These are phyloP conservation scores for Thymelicus acteon DNA, from an alignment of 2,888 invertebrate species.

Conservation along the genomic window DNA sequence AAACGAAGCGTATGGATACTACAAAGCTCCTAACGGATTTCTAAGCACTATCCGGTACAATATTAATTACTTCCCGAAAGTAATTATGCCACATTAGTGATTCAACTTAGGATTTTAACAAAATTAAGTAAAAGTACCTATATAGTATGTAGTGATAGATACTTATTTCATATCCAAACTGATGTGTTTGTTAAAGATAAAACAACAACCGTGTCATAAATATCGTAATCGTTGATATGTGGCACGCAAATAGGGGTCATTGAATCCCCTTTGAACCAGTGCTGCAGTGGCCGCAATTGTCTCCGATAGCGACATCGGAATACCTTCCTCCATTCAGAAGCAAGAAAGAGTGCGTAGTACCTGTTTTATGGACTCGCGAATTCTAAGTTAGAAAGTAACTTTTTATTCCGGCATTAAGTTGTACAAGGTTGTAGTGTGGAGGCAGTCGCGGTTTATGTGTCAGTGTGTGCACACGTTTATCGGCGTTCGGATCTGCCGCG, in stretches of 20 bases:
- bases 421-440: constrained; percentile 59
- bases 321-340: constrained; percentile 17
- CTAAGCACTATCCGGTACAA: too few species aligned
- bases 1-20: too few species aligned
- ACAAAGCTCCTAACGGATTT: too few species aligned
- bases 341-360: constrained; percentile 26
- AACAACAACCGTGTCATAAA: constrained; percentile 13
- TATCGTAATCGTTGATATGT: constrained; percentile 23
- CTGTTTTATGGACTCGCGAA: constrained; percentile 52
- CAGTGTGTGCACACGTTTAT: constrained; percentile 60
- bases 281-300: constrained; percentile 37
- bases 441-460: constrained; percentile 70
- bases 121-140: too few species aligned
- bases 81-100: too few species aligned
- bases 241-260: constrained; percentile 31
- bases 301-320: constrained; percentile 23
- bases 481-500: constrained; percentile 40
- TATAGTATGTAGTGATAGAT: too few species aligned
- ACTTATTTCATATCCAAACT: background rate
- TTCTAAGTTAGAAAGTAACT: constrained; percentile 80
- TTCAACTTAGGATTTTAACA: too few species aligned
- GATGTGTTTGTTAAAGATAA: background rate
- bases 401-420: constrained; percentile 68
- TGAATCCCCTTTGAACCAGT: constrained; percentile 40
- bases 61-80: too few species aligned